These are phyloP conservation scores for Acleris literana DNA, from an alignment of 2,888 invertebrate genomes.

Conservation along the genomic window DNA sequence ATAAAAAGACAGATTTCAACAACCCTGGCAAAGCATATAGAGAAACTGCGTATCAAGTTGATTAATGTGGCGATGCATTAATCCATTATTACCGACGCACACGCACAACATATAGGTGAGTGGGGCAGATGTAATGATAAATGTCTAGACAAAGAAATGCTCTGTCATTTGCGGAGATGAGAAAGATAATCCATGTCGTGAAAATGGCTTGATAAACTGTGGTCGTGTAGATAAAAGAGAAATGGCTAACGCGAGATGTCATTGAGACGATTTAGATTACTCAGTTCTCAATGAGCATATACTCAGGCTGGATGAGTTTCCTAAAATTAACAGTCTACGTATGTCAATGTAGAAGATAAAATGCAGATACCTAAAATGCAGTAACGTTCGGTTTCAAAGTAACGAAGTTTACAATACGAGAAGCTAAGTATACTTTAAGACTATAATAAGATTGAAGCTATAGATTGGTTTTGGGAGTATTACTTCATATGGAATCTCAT, in stretches of 20 bases:
- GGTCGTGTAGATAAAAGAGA: background rate
- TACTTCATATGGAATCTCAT: no score
- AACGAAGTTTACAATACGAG: no score
- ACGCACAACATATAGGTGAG: slow-evolving; percentile 34
- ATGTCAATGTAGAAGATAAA: no score
- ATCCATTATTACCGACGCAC: slow-evolving; percentile 21
- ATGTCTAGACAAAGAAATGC: slow-evolving; percentile 27
- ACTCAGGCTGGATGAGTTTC: no score
- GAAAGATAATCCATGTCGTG: slow-evolving; percentile 5
- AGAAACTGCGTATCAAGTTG: slow-evolving; percentile 20
- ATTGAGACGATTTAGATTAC: background rate
- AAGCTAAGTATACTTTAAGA: no score
- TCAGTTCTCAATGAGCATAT: no score
- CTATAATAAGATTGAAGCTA: no score
- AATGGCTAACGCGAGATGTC: background rate
- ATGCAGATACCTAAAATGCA: no score
- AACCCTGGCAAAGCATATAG: slow-evolving; percentile 17
- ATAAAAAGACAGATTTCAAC: slow-evolving; percentile 1
- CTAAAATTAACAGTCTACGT: no score
- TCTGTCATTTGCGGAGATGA: slow-evolving; percentile 28
- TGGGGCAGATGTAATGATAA: slow-evolving; percentile 32
- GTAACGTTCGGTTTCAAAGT: no score
- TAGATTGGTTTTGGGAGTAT: no score
- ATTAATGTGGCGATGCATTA: slow-evolving; percentile 33
- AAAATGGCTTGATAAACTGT: slow-evolving; percentile 8